These are phyloP conservation scores for Amblyopsis rosae DNA, from an alignment of 2,113 vertebrate species.

Conservation along the genomic window DNA sequence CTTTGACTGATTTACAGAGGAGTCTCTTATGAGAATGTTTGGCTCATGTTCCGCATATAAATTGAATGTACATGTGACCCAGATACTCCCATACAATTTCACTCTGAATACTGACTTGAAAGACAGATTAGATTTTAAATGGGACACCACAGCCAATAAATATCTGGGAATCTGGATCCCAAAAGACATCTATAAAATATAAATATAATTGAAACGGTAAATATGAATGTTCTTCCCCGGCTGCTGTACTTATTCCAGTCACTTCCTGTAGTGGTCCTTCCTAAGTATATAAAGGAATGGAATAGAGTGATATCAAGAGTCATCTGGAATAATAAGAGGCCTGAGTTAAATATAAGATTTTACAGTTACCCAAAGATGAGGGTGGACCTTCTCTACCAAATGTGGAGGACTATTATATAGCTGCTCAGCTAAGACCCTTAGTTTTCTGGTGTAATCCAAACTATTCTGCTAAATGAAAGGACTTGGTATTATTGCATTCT, in stretches of 20 bases:
- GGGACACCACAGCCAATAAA: not conserved
- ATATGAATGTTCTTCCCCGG: no score
- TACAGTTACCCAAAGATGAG: slow-evolving; percentile 5
- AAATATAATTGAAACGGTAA: not conserved
- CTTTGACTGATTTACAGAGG: not conserved
- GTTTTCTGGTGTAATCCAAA: slow-evolving; percentile 2
- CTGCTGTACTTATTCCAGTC: not conserved
- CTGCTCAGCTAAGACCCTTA: not conserved
- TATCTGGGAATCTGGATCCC: not conserved
- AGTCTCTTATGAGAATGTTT: not conserved
- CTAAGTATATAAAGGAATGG: slow-evolving; percentile 2
- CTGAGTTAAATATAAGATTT: slow-evolving; percentile 2
- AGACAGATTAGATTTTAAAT: not conserved
- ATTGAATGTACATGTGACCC: not conserved
- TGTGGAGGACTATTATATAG: not conserved
- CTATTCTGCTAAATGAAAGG: slow-evolving; percentile 5
- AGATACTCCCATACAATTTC: not conserved
- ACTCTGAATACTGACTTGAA: not conserved
- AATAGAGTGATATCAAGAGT: slow-evolving; percentile 1
- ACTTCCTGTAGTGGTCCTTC: not conserved
- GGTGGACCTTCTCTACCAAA: not conserved
- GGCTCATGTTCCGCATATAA: not conserved
- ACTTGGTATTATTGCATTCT: not conserved
- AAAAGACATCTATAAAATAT: slow-evolving; percentile 6
- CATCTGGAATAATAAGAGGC: not conserved